Evolutionary conservation across 2,888 invertebrate species (phyloP), one percentile per base, ranked within the genome.

Genomic region (Himalopsyche anomala): DNA sequence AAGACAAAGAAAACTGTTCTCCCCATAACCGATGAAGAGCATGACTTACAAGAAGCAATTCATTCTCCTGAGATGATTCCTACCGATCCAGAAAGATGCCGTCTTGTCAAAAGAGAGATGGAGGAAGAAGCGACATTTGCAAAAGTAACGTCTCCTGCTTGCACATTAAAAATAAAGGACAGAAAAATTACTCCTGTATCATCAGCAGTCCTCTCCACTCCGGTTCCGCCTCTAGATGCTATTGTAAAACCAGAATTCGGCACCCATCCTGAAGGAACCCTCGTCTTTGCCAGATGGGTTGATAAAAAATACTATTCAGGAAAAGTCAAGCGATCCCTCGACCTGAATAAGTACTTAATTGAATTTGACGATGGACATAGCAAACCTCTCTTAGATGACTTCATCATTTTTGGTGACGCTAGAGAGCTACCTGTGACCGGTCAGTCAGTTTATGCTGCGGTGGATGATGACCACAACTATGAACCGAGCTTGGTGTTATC

Each of bases 271-370:
- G 92, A 92, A 0, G 93, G 93, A 6, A 93, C 93, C 0, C 91
- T 92, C 0, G 95, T 95, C 0, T 92, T 95, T 89, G 95, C 95
- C 0, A 95, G 94, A 90, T 95, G 95, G 95, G 94, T 94, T 0
- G 95, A 95, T 89, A 95, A 94, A 89, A 94, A 94, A 87, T 95
- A 95, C 89, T 96, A 95, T 89, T 95, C 95, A 0, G 95, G 95
- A 0, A 93, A 91, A 90, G 94, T 95, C 0, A 90, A 92, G 12
- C 94, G 94, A 89, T 94, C 94, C 81, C 93, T 94, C 0, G 93
- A 94, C 82, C 93, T 92, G 0, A 93, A 93, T 42, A 95, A 95
- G 89, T 95, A 94, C 90, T 91, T 94, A 88, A 94, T 95, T 55
- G 91, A 94, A 90, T 95, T 95, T 89, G 94, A 95, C 84, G 95